Evolutionary conservation across 2,797 vertebrate genomes (phyloP).

Genomic region (Parambassis ranga): DNA sequence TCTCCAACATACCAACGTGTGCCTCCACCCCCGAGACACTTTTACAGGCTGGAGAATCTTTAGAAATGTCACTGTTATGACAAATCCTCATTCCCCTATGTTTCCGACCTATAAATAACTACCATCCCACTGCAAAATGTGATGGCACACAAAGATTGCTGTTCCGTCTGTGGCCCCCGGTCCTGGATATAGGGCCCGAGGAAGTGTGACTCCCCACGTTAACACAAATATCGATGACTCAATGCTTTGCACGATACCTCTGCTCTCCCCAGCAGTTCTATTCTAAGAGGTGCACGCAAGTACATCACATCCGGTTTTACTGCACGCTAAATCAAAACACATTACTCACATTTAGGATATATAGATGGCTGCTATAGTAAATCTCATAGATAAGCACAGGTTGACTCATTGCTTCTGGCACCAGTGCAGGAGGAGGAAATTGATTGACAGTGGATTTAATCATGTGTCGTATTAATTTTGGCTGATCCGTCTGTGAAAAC

Average conservation of each 20-base stretch:
- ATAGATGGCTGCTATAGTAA: conserved; percentile 31
- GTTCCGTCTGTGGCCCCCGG: conserved; percentile 5
- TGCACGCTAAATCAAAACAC: conserved; percentile 52
- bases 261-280: conserved; percentile 30
- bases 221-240: conserved; percentile 58
- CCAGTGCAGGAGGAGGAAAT: conserved; percentile 6
- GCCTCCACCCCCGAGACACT: conserved; percentile 31
- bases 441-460: conserved; percentile 54
- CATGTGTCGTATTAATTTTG: conserved; percentile 47
- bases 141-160: conserved; percentile 16
- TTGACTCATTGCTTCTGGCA: conserved; percentile 50
- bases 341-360: conserved; percentile 48
- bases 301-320: conserved; percentile 12
- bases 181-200: conserved; percentile 33
- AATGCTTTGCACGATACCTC: conserved; percentile 22
- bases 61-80: conserved; percentile 56
- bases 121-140: conserved; percentile 13
- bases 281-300: conserved; percentile 37
- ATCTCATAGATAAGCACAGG: conserved; percentile 25
- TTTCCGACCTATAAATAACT: conserved; percentile 48
- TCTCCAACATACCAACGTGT: conserved; percentile 17
- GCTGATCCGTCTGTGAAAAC: conserved; percentile 12
- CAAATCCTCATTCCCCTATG: conserved; percentile 30
- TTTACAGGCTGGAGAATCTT: conserved; percentile 25
- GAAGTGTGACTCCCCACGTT: conserved; percentile 59